Evolutionary conservation across 2,113 vertebrate species (phyloP).

Genomic region (Rhynchomys soricoides): DNA sequence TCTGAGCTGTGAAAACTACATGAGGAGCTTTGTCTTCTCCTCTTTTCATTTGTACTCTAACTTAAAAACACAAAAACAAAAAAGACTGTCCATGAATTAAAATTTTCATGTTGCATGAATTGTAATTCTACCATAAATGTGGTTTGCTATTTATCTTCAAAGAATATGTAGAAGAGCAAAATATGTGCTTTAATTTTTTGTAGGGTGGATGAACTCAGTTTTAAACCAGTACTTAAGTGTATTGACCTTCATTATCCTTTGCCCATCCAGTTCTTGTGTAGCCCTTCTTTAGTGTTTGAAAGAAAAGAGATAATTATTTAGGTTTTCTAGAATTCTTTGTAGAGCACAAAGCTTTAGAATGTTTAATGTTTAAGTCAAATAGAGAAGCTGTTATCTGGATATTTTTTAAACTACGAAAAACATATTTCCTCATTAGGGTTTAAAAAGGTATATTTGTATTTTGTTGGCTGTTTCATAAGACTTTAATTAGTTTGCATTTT

Average conservation of each 20-base stretch:
- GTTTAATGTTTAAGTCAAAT: slow-evolving; percentile 17
- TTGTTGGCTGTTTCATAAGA: not conserved
- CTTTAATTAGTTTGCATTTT: not conserved
- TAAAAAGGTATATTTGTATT: not conserved
- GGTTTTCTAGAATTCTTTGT: not conserved
- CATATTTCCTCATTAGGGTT: not conserved
- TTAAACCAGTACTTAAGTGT: slow-evolving; percentile 43
- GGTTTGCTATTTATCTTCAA: not conserved
- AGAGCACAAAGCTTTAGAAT: not conserved
- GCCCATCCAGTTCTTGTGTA: slow-evolving; percentile 18
- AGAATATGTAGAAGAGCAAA: slow-evolving; percentile 19
- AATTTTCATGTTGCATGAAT: not conserved
- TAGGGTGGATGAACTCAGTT: not conserved
- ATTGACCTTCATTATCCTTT: not conserved
- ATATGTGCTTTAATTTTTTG: not conserved
- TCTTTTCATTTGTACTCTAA: not conserved
- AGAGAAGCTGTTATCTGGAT: not conserved
- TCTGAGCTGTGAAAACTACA: not conserved
- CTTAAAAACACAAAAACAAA: not conserved
- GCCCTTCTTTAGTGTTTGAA: slow-evolving; percentile 29
- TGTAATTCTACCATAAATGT: slow-evolving; percentile 19
- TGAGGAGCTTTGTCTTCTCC: not conserved
- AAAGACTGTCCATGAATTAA: not conserved
- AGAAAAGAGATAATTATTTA: not conserved
- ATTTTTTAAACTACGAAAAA: slow-evolving; percentile 39